Percentiles rank a stretch among this genome's conserved stretches.
phyloP scores from a whole-genome alignment of 1,140 invertebrate species.

The Brachionus manjavacas region DNA sequence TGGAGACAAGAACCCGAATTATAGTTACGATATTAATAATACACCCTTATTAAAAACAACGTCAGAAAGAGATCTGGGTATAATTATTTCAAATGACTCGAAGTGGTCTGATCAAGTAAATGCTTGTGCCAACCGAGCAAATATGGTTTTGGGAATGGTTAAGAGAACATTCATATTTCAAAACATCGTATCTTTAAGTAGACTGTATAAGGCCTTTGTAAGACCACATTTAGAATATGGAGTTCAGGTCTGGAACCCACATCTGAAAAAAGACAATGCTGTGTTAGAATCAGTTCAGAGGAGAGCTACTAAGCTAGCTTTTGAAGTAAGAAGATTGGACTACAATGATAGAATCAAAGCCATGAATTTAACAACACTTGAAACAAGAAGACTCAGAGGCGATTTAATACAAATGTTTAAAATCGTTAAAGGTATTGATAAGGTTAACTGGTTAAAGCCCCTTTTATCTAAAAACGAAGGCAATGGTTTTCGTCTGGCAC shows the following conservation, averaged over 20 bases:
- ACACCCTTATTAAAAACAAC: neutral
- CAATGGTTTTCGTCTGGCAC: too few relatives aligned
- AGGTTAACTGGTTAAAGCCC: neutral
- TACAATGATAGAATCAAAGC: neutral
- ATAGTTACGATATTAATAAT: neutral
- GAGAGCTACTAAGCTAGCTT: neutral
- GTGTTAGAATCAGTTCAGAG: neutral
- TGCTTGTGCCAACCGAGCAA: neutral
- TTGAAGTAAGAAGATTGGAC: neutral
- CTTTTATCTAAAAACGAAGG: neutral
- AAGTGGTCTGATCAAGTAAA: conserved; percentile 40
- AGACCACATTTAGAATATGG: neutral
- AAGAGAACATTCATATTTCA: neutral
- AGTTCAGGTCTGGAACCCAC: neutral
- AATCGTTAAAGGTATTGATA: too few relatives aligned
- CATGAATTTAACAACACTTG: neutral
- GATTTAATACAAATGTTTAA: neutral
- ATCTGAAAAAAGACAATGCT: neutral
- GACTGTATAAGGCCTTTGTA: neutral
- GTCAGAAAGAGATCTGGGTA: conserved; percentile 29
- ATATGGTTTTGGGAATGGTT: neutral
- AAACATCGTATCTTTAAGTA: neutral
- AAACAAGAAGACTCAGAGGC: neutral
- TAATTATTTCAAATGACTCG: conserved; percentile 38
- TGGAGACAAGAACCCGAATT: neutral